Evolutionary conservation across 2,113 vertebrate species (phyloP), one percentile per base, ranked within the genome.

Genomic region (Smithornis capensis): DNA sequence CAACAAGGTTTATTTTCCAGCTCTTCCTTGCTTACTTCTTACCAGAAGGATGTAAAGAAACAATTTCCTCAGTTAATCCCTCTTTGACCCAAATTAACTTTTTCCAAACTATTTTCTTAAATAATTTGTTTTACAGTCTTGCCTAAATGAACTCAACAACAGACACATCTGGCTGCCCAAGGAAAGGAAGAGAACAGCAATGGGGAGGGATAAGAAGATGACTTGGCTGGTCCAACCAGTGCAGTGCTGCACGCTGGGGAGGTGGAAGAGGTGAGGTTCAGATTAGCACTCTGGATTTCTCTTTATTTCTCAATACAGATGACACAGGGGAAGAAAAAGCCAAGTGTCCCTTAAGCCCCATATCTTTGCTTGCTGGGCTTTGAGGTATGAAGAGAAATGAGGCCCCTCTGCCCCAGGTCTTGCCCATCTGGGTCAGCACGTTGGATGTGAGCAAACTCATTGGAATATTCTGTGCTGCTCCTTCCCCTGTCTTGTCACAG

Each of bases 41-140:
- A 92, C 73, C 38, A 89, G 81, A 86, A 65, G 52, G 44, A 79
- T 38, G 75, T 49, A 76, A 59, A 75, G 62, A 74, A 92, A 90
- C 83, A 37, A 60, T 85, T 89, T 91, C 74, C 91, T 75, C 80
- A 24, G 69, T 68, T 92, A 94, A 96, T 90, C 83, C 80, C 74
- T 79, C 53, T 68, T 68, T 62, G 81, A 92, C 89, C 87, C 89
- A 79, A 89, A 92, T 91, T 59, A 87, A 89, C 84, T 92, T 92
- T 87, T 87, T 5, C 49, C 74, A 68, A 94, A 95, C 70, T 85
- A 55, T 87, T 92, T 90, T 89, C 78, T 89, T 60, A 64, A 60
- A 71, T 31, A 19, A 38, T 87, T 63, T 91, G 25, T 40, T 68
- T 55, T 59, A 74, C 64, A 84, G 3, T n/a, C 56, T 38, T 68